phyloP scores from a whole-genome alignment of 2,797 vertebrate genomes.

The Ambastaia sidthimunki region DNA sequence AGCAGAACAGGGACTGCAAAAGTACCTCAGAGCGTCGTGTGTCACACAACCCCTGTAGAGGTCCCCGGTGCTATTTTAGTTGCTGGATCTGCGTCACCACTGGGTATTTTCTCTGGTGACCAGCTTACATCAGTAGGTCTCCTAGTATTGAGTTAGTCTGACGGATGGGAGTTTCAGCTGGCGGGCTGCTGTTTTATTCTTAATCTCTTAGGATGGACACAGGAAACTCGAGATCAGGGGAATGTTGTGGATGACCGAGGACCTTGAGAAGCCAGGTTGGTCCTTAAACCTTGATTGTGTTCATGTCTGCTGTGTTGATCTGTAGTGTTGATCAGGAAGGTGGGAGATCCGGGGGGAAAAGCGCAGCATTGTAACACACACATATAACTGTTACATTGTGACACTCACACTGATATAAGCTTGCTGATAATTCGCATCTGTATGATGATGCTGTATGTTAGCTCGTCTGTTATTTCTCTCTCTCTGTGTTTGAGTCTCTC shows the following conservation, averaged over 20 bases:
- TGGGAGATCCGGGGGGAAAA: too few species aligned
- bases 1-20: slow-evolving; percentile 68
- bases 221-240: slow-evolving; percentile 80
- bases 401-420: neutral
- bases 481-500: neutral
- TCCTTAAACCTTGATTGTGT: slow-evolving; percentile 65
- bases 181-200: slow-evolving; percentile 74
- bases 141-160: slow-evolving; percentile 89
- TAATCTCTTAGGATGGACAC: slow-evolving; percentile 83
- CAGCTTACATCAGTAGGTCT: slow-evolving; percentile 98
- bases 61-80: slow-evolving; percentile 98
- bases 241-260: slow-evolving; percentile 82
- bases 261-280: slow-evolving; percentile 82
- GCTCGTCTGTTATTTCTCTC: slow-evolving; percentile 13
- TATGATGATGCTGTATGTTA: neutral
- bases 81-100: slow-evolving; percentile 97
- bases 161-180: slow-evolving; percentile 86
- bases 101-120: slow-evolving; percentile 99
- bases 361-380: too few species aligned
- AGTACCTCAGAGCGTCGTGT: slow-evolving; percentile 87
- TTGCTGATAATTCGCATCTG: neutral
- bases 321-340: slow-evolving; percentile 13
- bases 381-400: too few species aligned
- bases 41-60: slow-evolving; percentile 90
- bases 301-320: neutral